A percentile compares a stretch with the other conserved stretches of the same genome.
Evolutionary conservation across 2,797 vertebrate genomes (phyloP).

Genomic region (Smutsia temminckii): DNA sequence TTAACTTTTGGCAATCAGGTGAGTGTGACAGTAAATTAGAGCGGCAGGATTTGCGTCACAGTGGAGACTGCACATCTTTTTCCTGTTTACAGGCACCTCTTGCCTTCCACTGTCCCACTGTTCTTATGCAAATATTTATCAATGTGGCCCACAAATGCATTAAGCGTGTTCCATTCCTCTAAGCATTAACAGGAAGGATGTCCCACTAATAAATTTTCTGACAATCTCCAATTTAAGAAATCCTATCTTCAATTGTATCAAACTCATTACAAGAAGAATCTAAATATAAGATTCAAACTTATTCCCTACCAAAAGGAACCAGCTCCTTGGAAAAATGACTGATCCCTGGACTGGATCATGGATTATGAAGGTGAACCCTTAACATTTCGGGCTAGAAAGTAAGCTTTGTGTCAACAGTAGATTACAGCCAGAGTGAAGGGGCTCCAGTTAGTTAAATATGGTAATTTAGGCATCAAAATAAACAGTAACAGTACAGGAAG

Average conservation of each 20-base stretch:
- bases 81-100: background rate
- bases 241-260: background rate
- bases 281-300: background rate
- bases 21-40: background rate
- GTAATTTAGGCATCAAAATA: background rate
- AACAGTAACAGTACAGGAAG: background rate
- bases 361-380: background rate
- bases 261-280: background rate
- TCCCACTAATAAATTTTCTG: background rate
- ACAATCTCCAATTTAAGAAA: background rate
- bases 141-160: background rate
- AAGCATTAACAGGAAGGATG: background rate
- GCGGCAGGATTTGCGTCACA: background rate
- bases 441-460: background rate
- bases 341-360: background rate
- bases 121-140: background rate
- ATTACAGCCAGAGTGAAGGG: background rate
- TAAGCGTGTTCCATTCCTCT: background rate
- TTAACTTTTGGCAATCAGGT: background rate
- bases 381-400: background rate
- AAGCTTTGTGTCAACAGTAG: background rate
- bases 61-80: background rate
- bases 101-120: background rate
- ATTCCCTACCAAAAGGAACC: background rate
- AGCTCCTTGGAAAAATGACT: background rate